A percentile compares a stretch with the other conserved stretches of the same genome.
These are phyloP conservation scores for Chrosomus eos DNA, from an alignment of 2,797 vertebrate species.

Conservation along the genomic window DNA sequence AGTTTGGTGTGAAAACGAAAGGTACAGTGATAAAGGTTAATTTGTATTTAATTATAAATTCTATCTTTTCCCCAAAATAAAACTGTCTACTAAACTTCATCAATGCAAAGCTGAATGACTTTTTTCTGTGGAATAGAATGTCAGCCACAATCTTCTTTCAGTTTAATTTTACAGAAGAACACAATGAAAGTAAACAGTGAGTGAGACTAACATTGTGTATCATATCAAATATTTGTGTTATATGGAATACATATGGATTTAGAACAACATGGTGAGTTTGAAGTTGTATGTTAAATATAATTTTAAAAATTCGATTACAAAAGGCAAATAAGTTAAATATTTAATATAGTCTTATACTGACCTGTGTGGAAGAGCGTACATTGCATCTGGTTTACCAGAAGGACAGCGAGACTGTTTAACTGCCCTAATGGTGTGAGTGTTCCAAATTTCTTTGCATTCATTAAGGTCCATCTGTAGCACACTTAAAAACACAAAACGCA, in stretches of 20 bases:
- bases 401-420: conserved; percentile 16
- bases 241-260: too few species aligned
- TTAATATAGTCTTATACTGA: neutral
- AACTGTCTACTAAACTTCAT: too few species aligned
- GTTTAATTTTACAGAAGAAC: too few species aligned
- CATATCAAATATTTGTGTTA: too few species aligned
- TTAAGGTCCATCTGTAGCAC: conserved; percentile 45
- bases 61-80: too few species aligned
- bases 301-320: neutral
- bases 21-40: neutral
- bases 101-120: too few species aligned
- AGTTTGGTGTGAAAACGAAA: neutral
- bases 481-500: conserved; percentile 40
- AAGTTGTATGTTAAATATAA: neutral
- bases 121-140: too few species aligned
- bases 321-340: neutral
- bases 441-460: conserved; percentile 47
- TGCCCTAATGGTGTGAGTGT: conserved; percentile 34
- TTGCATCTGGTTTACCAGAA: conserved; percentile 12
- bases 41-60: neutral
- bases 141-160: too few species aligned
- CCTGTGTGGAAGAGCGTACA: conserved; percentile 14
- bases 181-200: too few species aligned
- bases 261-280: neutral
- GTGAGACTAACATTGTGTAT: too few species aligned